Percentiles rank a stretch among this genome's conserved stretches.
These are phyloP conservation scores for Syngnathus rostellatus DNA, from an alignment of 2,797 vertebrate genomes.

Conservation along the genomic window DNA sequence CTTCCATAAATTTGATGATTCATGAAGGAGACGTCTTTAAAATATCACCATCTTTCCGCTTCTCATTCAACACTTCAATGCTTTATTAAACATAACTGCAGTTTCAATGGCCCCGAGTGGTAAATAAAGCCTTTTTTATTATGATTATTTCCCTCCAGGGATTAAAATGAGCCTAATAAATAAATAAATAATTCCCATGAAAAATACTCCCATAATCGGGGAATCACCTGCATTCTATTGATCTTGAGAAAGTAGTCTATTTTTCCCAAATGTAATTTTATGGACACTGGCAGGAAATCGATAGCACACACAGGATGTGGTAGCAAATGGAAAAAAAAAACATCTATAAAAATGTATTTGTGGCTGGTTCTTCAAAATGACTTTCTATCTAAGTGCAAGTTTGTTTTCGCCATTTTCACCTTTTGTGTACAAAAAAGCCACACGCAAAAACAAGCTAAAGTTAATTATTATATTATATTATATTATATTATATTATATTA, in stretches of 20 bases:
- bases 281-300: constrained; percentile 18
- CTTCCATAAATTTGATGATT: not conserved
- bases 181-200: not conserved
- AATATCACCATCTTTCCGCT: not conserved
- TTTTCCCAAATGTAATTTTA: constrained; percentile 15
- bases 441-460: no score
- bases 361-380: not conserved
- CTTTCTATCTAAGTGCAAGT: not conserved
- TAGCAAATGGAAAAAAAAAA: not conserved
- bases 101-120: not conserved
- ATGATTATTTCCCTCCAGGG: not conserved
- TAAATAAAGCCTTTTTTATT: not conserved
- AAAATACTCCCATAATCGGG: constrained; percentile 5
- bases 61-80: not conserved
- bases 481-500: no score
- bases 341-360: constrained; percentile 2
- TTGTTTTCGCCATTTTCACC: not conserved
- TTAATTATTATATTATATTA: no score
- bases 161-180: not conserved
- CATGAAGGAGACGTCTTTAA: constrained; percentile 1
- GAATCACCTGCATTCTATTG: constrained; percentile 4
- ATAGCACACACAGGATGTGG: constrained; percentile 9
- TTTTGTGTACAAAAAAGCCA: not conserved
- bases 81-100: not conserved
- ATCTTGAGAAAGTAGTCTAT: constrained; percentile 1